Conservation (phyloP, 2,888 invertebrate genomes). For the Eurytoma adleriae region DNA sequence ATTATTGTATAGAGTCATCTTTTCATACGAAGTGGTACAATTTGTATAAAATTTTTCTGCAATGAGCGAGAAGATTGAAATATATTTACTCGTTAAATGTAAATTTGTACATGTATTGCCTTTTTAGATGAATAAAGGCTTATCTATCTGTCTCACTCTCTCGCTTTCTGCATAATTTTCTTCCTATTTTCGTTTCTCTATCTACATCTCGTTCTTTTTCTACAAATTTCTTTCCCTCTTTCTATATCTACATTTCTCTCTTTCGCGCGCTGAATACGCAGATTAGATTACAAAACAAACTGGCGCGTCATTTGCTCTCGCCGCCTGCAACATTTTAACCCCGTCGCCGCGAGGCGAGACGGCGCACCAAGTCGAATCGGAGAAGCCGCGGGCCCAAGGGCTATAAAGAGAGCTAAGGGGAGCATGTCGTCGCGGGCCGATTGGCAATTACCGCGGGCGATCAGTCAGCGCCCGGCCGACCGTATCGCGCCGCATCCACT, state of each 20-base stretch:
- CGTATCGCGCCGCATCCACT: constrained; percentile 26
- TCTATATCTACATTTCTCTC: not conserved
- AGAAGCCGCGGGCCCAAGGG: not conserved
- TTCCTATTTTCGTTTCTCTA: no score
- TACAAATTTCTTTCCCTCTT: not conserved
- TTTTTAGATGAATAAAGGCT: no score
- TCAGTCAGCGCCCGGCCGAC: constrained; percentile 31
- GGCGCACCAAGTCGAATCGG: not conserved
- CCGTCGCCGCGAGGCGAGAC: not conserved
- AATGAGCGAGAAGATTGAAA: no score
- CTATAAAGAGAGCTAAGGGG: constrained; percentile 6
- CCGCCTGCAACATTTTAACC: constrained; percentile 18
- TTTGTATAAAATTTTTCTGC: no score
- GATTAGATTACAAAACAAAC: constrained; percentile 68
- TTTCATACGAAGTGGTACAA: no score
- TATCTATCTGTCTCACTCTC: no score
- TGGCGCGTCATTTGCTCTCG: constrained; percentile 39
- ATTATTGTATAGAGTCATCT: no score
- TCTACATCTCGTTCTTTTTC: not conserved
- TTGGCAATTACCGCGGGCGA: constrained; percentile 24
- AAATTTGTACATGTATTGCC: no score
- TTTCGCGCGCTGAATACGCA: constrained; percentile 57
- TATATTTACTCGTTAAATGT: no score
- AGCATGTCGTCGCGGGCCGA: not conserved
- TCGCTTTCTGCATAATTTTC: no score